Base-by-base conservation (phyloP, 2,888 invertebrate genomes). In the Camptogramma bilineatum region DNA sequence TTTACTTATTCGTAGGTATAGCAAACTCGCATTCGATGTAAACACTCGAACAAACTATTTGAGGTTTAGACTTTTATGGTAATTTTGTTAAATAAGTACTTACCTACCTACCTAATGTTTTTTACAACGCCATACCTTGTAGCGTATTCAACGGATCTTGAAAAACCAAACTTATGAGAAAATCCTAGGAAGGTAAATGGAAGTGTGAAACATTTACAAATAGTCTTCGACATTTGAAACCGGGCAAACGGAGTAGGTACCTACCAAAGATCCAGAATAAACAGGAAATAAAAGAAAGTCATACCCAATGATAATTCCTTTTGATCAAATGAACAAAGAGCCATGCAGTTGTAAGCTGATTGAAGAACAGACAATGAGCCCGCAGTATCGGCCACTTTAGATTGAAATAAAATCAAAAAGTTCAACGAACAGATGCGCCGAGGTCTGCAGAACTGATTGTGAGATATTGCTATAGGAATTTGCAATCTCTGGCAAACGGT, bases 321-420 rank as follows among this genome's bases (percentile, higher is more conserved):
- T 44, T 5, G 44, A 52, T 28, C 67, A 70, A 62, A 19, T 53
- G 39, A 18, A 61, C 54, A 62, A 62, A 69, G 64, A 62, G 67
- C 77, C 74, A 79, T 74, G 73, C 73, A 74, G 66, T 31, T 48
- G 72, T 47, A 78, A 80, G 81, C 70, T 81, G 82, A 85, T 79
- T 81, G 76, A 80, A 76, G 78, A 76, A 28, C n/a, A 70, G 69
- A 90, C 89, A 91, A 91, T 91, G 76, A 80, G 72, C 91, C 90
- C 90, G 90, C 88, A 90, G 85, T 80, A 78, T 71, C 74, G 77
- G 70, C 77, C 83, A 83, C 83, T 87, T 81, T 39, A 52, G 54
- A 60, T 60, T 54, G 55, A 52, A 69, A 69, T 62, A 67, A 69
- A 52, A 70, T 58, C 47, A 66, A 52, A 53, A 60, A 53, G 56